These are phyloP conservation scores for Polietes domitor DNA, from an alignment of 2,888 invertebrate species.

Conservation along the genomic window DNA sequence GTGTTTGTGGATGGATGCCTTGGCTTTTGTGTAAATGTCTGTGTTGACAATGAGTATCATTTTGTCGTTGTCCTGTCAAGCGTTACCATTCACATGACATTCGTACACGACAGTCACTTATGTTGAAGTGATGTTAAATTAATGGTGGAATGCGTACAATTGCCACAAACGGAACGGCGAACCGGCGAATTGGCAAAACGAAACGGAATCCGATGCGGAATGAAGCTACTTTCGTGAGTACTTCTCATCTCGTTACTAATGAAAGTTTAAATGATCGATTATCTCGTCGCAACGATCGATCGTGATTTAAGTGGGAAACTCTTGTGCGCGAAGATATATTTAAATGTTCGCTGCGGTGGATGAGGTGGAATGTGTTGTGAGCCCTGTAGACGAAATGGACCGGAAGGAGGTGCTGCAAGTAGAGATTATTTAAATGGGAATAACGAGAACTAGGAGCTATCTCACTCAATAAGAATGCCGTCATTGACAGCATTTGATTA, in stretches of 20 bases:
- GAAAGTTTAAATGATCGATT: conserved; percentile 60
- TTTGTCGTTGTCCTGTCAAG: conserved; percentile 68
- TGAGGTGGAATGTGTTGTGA: neutral
- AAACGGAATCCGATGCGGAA: neutral
- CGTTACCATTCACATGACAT: conserved; percentile 67
- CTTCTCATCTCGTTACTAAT: conserved; percentile 23
- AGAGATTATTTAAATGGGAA: neutral
- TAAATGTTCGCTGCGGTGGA: neutral
- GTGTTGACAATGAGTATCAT: conserved; percentile 67
- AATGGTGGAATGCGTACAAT: conserved; percentile 64
- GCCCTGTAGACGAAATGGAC: no score
- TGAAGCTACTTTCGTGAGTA: conserved; percentile 30
- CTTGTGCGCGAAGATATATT: neutral
- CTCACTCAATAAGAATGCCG: no score
- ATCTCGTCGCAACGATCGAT: conserved; percentile 19
- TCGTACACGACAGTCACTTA: conserved; percentile 68
- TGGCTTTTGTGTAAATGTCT: conserved; percentile 64
- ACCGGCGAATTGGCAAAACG: neutral
- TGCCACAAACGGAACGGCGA: conserved; percentile 32
- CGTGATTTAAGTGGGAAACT: conserved; percentile 19
- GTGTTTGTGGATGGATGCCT: conserved; percentile 12
- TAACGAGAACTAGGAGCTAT: neutral
- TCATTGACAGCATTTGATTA: no score
- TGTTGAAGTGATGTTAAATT: conserved; percentile 68
- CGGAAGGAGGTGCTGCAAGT: neutral